phyloP scores from a whole-genome alignment of 2,797 vertebrate species.

The Helostoma temminkii region DNA sequence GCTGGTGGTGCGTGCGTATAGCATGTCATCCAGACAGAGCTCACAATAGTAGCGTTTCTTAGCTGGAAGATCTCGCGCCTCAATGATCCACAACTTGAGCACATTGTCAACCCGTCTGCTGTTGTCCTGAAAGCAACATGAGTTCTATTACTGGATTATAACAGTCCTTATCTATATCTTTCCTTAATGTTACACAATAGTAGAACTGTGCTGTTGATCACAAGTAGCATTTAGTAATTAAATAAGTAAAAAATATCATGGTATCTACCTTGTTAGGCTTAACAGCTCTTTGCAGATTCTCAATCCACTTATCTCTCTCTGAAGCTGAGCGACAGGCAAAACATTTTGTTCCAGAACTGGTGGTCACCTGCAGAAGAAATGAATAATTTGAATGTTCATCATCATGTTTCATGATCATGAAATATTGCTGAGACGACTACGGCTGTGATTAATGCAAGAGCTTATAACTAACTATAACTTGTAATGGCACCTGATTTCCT shows the following conservation, averaged over 20 bases:
- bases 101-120: slow-evolving; percentile 96
- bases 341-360: slow-evolving; percentile 94
- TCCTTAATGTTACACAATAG: slow-evolving; percentile 26
- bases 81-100: slow-evolving; percentile 97
- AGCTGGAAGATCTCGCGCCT: slow-evolving; percentile 94
- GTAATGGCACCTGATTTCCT: slow-evolving; percentile 2
- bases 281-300: slow-evolving; percentile 94
- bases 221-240: background rate
- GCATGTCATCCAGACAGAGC: slow-evolving; percentile 97
- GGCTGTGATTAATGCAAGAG: background rate
- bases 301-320: slow-evolving; percentile 97
- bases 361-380: slow-evolving; percentile 87
- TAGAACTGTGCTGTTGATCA: background rate
- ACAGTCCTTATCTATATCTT: slow-evolving; percentile 59
- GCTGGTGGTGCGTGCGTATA: slow-evolving; percentile 97
- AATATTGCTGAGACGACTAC: background rate
- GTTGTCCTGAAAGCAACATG: slow-evolving; percentile 88
- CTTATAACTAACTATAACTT: background rate
- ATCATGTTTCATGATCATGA: background rate
- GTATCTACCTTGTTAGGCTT: slow-evolving; percentile 96
- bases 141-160: slow-evolving; percentile 71
- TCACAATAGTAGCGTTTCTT: slow-evolving; percentile 99
- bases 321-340: slow-evolving; percentile 96
- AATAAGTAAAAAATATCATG: slow-evolving; percentile 1
- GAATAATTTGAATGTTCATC: too few species aligned